Percentiles rank a stretch among this genome's conserved stretches.
phyloP scores from a whole-genome alignment of 2,888 invertebrate genomes.

The Scrobipalpa costella region DNA sequence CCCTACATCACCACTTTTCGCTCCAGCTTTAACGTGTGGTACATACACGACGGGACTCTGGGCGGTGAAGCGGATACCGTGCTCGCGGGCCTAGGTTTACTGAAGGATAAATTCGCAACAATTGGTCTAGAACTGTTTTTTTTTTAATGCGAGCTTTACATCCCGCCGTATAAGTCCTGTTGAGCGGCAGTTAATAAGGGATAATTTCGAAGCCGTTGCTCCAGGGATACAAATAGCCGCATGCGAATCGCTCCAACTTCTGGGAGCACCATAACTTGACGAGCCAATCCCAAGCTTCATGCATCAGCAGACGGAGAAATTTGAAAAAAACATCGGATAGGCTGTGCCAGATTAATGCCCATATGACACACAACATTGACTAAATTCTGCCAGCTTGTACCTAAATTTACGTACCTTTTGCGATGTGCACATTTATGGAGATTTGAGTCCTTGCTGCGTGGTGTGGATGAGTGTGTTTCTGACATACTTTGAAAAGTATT shows the following conservation, averaged over 20 bases:
- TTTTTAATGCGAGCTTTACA: slow-evolving; percentile 11
- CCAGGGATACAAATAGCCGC: neutral
- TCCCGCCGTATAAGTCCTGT: neutral
- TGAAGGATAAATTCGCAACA: neutral
- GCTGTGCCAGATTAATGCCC: neutral
- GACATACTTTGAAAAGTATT: neutral
- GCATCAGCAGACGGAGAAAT: too few species aligned
- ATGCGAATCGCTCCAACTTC: neutral
- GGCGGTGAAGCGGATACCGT: slow-evolving; percentile 10
- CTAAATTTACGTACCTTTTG: neutral
- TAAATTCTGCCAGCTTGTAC: slow-evolving; percentile 11
- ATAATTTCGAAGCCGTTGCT: neutral
- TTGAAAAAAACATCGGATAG: slow-evolving; percentile 4
- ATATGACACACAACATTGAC: slow-evolving; percentile 1
- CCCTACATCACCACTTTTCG: too few species aligned
- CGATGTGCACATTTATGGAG: neutral
- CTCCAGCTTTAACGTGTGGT: too few species aligned
- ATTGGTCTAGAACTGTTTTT: slow-evolving; percentile 15
- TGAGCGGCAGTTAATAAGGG: neutral
- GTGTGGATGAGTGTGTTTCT: neutral
- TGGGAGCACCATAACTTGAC: slow-evolving; percentile 14
- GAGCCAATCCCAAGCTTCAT: slow-evolving; percentile 10
- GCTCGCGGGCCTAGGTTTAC: neutral
- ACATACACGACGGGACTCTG: too few species aligned
- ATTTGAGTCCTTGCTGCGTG: neutral